Evolutionary conservation across 1,140 invertebrate species (phyloP), one percentile per base, ranked within the genome.

Genomic region (Drosophila rhopaloa): DNA sequence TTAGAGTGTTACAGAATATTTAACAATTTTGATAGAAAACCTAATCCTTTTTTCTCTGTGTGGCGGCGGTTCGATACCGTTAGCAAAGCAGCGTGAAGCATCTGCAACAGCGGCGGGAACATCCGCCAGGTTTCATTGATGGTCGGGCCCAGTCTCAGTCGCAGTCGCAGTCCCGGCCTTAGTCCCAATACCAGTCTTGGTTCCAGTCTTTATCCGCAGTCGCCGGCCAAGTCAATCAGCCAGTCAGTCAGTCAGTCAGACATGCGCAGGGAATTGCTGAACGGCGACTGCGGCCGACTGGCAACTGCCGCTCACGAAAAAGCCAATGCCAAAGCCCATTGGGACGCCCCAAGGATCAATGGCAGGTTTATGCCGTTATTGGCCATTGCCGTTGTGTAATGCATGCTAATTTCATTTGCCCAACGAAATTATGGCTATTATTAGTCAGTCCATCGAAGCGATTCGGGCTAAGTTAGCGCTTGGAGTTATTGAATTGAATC

Each of bases 331-430:
- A 46, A 57, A 68, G 74, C 74, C 74, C 74, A 76, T 60, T 83
- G 82, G 82, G 82, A 82, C 70, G 82, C 82, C 82, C 84, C 83
- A 88, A 88, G 83, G 83, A 88, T 88, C 84, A 89, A 77, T 83
- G 84, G 79, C 83, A 80, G 83, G 83, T 88, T 88, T 88, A 46
- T 89, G 79, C 83, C 83, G 83, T 89, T 88, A 89, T 88, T 89
- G 79, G 63, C 76, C 83, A 70, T 82, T 61, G 74, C 76, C 85
- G 76, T 73, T 83, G 58, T 82, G 60, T 83, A 83, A 88, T 88
- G 79, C 83, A 88, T 88, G 83, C 73, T 88, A 88, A 88, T 88
- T 88, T 80, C 66, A 89, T 88, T 88, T 89, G 81, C 76, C 56
- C 47, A 55, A 29, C 68, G 63, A 83, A 89, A 88, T 88, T 83